Conservation (phyloP, 2,888 invertebrate species). For the Fissipunctia ypsillon region DNA sequence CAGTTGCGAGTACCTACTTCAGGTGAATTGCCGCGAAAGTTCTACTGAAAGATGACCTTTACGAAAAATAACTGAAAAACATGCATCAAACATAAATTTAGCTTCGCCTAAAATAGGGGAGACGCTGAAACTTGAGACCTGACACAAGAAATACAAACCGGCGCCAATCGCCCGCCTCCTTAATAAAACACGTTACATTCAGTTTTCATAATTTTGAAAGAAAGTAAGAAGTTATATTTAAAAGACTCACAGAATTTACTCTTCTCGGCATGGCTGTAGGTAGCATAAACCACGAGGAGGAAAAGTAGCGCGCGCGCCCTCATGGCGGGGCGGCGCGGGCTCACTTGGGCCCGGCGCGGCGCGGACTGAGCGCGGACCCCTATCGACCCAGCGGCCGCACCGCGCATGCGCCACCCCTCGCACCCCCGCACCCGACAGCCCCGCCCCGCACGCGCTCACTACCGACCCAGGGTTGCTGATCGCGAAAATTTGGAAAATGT, state of each 20-base stretch:
- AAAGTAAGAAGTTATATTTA: constrained; percentile 12
- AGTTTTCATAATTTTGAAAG: not conserved
- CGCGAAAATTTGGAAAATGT: constrained; percentile 38
- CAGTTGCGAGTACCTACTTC: constrained; percentile 23
- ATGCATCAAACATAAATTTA: not conserved
- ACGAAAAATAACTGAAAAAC: constrained; percentile 17
- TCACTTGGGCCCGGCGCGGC: constrained; percentile 77
- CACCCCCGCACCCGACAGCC: constrained; percentile 56
- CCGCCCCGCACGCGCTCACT: constrained; percentile 46
- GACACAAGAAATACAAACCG: constrained; percentile 40
- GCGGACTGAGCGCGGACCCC: constrained; percentile 74
- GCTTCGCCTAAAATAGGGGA: constrained; percentile 2
- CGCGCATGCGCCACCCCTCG: constrained; percentile 62
- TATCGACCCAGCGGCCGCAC: constrained; percentile 70
- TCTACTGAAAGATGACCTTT: constrained; percentile 4
- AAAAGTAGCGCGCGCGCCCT: constrained; percentile 84
- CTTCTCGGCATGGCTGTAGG: constrained; percentile 85
- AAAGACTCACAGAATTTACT: constrained; percentile 89
- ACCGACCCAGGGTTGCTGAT: constrained; percentile 56
- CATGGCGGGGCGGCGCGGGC: constrained; percentile 88
- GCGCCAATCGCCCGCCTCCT: constrained; percentile 24
- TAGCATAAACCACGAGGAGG: constrained; percentile 80
- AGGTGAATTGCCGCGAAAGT: constrained; percentile 55
- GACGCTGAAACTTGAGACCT: constrained; percentile 32
- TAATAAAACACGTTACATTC: constrained; percentile 4